These are phyloP conservation scores for Drosophila serrata DNA, from an alignment of 1,140 invertebrate genomes.

Conservation along the genomic window DNA sequence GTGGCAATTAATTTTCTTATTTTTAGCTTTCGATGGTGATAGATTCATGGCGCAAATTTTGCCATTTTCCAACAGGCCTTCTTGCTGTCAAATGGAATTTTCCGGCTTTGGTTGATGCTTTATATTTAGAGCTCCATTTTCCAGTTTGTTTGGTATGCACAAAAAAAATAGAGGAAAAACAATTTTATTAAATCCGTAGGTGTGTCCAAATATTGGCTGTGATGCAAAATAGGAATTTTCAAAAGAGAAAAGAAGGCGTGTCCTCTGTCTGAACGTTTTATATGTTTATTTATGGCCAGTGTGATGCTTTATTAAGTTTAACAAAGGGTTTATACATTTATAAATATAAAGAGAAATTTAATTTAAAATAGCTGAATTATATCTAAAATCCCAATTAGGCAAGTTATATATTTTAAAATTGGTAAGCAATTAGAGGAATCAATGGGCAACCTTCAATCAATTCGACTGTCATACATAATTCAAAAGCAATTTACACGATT, in stretches of 20 bases:
- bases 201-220: constrained; percentile 67
- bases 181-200: constrained; percentile 60
- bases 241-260: constrained; percentile 19
- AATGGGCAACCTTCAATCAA: constrained; percentile 49
- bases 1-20: constrained; percentile 14
- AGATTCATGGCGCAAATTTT: constrained; percentile 64
- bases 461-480: constrained; percentile 58
- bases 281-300: constrained; percentile 19
- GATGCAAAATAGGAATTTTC: constrained; percentile 19
- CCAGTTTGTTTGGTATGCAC: constrained; percentile 56
- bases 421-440: constrained; percentile 10
- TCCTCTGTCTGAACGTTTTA: constrained; percentile 10
- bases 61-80: constrained; percentile 41
- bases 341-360: neutral
- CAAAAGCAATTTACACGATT: constrained; percentile 35
- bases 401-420: neutral
- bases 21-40: constrained; percentile 59
- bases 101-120: constrained; percentile 20
- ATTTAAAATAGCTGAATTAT: neutral
- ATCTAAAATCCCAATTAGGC: no score
- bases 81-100: constrained; percentile 63
- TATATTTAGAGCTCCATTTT: constrained; percentile 57
- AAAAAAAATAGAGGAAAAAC: constrained; percentile 21
- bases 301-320: constrained; percentile 36
- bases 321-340: constrained; percentile 9